Conservation (phyloP, 2,888 invertebrate species). For the Ectemnius lituratus region DNA sequence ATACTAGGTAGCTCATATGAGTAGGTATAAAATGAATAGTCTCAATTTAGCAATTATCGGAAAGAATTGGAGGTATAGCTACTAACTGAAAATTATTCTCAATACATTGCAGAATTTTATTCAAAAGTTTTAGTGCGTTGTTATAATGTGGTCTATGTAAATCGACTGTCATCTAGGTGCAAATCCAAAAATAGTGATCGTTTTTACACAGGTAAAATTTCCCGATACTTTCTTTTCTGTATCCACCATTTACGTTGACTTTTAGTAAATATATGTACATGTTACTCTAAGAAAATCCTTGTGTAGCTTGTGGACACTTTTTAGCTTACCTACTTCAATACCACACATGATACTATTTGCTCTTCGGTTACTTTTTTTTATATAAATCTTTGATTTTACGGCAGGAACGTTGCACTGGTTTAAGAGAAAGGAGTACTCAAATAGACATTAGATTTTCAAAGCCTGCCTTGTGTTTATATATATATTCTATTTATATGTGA, state of each 20-base stretch:
- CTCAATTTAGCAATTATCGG: slow-evolving; percentile 37
- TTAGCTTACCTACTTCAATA: slow-evolving; percentile 46
- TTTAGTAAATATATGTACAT: slow-evolving; percentile 35
- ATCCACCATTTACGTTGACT: slow-evolving; percentile 6
- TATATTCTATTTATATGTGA: too few species aligned
- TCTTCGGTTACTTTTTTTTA: slow-evolving; percentile 54
- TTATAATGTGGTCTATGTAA: slow-evolving; percentile 45
- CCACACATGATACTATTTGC: slow-evolving; percentile 48
- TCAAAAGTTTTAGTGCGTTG: slow-evolving; percentile 27
- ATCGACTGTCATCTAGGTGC: slow-evolving; percentile 41
- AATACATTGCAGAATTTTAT: slow-evolving; percentile 26
- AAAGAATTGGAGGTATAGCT: not conserved
- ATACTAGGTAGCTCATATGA: slow-evolving; percentile 43
- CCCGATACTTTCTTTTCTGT: slow-evolving; percentile 25
- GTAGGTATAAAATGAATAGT: slow-evolving; percentile 37
- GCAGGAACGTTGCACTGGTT: slow-evolving; percentile 49
- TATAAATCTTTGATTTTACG: slow-evolving; percentile 50
- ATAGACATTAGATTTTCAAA: too few species aligned
- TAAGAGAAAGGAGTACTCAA: slow-evolving; percentile 18
- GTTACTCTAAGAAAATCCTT: slow-evolving; percentile 37
- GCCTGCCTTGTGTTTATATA: too few species aligned
- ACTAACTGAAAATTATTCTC: slow-evolving; percentile 5
- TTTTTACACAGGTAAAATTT: slow-evolving; percentile 42
- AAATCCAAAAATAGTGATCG: slow-evolving; percentile 42
- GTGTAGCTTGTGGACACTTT: slow-evolving; percentile 46